Conservation (phyloP, 2,113 vertebrate species). For the Lanius collurio region DNA sequence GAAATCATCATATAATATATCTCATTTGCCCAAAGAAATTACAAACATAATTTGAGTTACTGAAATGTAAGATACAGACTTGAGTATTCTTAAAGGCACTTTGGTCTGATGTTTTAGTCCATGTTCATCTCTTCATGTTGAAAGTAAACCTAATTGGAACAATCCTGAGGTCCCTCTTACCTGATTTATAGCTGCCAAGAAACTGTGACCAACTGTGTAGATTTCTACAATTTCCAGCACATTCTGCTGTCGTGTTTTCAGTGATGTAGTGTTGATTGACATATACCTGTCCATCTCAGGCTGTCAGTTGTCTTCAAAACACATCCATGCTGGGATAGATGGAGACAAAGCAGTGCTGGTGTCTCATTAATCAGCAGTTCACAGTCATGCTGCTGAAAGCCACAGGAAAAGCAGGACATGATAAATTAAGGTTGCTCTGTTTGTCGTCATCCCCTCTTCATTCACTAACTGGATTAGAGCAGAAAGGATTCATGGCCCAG, state of each 20-base stretch:
- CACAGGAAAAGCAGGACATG: not conserved
- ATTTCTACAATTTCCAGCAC: not conserved
- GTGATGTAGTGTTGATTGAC: not conserved
- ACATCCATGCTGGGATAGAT: not conserved
- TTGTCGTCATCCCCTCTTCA: not conserved
- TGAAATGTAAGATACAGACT: not conserved
- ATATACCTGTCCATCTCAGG: not conserved
- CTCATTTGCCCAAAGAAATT: not conserved
- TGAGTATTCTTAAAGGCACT: not conserved
- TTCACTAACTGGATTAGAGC: not conserved
- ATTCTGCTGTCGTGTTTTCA: not conserved
- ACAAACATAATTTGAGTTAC: not conserved
- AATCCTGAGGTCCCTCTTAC: not conserved
- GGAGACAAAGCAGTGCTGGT: not conserved
- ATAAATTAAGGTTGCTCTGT: not conserved
- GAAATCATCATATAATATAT: not conserved
- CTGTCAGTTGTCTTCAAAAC: not conserved
- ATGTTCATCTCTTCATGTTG: not conserved
- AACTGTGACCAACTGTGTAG: not conserved
- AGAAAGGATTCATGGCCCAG: not conserved
- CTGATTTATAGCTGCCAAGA: not conserved
- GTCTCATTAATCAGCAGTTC: not conserved
- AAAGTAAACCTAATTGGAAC: not conserved
- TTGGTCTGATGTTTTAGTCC: not conserved
- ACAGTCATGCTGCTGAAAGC: not conserved